Base-by-base conservation (phyloP, 2,888 invertebrate species). In the Parnassius mnemosyne region DNA sequence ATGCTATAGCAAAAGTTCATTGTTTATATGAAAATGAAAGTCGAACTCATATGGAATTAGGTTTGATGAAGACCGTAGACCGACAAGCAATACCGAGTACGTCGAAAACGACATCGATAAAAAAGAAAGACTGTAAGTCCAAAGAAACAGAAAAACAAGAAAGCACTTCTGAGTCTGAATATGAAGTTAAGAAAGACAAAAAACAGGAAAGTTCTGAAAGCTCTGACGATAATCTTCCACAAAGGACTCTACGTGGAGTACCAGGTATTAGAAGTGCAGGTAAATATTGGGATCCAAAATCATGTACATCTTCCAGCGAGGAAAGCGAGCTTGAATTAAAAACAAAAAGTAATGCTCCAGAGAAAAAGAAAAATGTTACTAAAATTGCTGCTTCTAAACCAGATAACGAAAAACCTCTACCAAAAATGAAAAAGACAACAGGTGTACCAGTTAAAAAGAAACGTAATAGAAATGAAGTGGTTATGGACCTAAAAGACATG, bases 1-100 rank as follows among this genome's bases (percentile, higher is more conserved):
- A 97, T 79, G 97, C 97, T 0, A 83, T 96, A 71, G 97, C 97
- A 41, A 97, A 97, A 90, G 97, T 97, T 2, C 97, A 97, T 80
- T 97, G 97, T 77, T 92, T 97, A 34, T 97, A 97, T 77, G 97
- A 97, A 84, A 97, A 97, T 79, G 97, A 97, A 86, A 95, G 95
- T 57, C 92, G 95, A 57, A 94, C 94, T 1, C 95, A 95, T 65
- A 93, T 95, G 76, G 93, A 94, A 74, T 73, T 94, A 66, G 94
- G 94, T 0, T 76, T 92, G 51, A 89, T 92, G 87, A 90, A 84
- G 78, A 92, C 91, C 25, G 71, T 90, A 53, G 89, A 91, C 50
- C 78, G 89, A 65, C 92, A 90, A 71, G 68, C 80, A 12, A 78
- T 91, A 57, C 92, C 93, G 47, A 92, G 93, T 67, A 92, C 93